Percentiles rank a stretch among this genome's conserved stretches.
phyloP scores from a whole-genome alignment of 2,797 vertebrate species.

The Moxostoma hubbsi region DNA sequence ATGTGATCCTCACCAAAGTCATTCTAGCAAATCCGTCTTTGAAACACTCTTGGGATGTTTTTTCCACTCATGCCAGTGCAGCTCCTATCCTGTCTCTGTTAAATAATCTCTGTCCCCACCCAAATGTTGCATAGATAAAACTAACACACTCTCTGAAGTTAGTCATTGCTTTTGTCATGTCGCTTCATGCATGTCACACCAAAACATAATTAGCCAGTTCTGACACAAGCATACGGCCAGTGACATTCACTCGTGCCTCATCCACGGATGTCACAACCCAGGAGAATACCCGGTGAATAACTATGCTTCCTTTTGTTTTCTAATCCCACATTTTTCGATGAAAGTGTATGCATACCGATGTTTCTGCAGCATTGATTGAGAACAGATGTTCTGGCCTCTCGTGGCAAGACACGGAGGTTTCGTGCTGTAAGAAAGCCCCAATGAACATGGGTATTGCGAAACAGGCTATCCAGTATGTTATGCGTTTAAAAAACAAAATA shows the following conservation, averaged over 20 bases:
- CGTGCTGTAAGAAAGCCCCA: not conserved
- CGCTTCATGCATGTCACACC: not conserved
- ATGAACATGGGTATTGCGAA: constrained; percentile 6
- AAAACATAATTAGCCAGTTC: not conserved
- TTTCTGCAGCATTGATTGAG: constrained; percentile 26
- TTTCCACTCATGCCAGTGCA: too few relatives aligned
- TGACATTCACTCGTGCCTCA: not conserved
- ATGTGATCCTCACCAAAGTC: constrained; percentile 7
- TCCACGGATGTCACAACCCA: not conserved
- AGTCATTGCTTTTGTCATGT: not conserved
- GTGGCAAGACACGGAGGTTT: constrained; percentile 1
- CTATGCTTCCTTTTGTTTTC: constrained; percentile 1
- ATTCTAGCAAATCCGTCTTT: too few relatives aligned
- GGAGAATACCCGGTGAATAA: not conserved
- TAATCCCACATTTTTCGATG: not conserved
- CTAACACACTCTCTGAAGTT: not conserved
- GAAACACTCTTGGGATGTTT: too few relatives aligned
- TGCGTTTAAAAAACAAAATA: not conserved
- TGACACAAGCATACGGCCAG: not conserved
- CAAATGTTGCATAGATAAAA: not conserved
- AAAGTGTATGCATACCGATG: not conserved
- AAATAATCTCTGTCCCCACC: not conserved
- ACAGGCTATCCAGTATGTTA: not conserved
- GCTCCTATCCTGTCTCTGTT: too few relatives aligned
- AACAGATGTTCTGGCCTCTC: constrained; percentile 45